Conservation (phyloP, 2,797 vertebrate species). For the Chelidonichthys spinosus region DNA sequence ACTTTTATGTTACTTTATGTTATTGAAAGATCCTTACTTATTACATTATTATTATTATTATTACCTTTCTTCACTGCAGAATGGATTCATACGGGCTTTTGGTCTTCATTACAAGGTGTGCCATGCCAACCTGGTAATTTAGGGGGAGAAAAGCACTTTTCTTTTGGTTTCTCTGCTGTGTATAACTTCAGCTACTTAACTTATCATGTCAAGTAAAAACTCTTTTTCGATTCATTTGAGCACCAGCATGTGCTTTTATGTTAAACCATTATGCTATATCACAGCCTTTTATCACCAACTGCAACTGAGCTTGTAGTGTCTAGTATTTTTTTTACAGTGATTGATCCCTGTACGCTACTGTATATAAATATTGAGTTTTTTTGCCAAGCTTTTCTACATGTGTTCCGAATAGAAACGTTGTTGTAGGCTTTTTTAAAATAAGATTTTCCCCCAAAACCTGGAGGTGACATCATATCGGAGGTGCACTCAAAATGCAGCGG, state of each 20-base stretch:
- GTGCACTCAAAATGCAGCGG: conserved; percentile 3
- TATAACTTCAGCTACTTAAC: background rate
- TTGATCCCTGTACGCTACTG: conserved; percentile 8
- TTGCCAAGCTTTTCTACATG: conserved; percentile 46
- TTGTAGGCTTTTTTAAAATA: conserved; percentile 19
- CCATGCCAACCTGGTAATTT: background rate
- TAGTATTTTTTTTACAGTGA: background rate
- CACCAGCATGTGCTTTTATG: conserved; percentile 11
- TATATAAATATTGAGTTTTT: conserved; percentile 30
- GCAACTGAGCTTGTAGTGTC: conserved; percentile 15
- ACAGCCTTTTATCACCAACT: conserved; percentile 19
- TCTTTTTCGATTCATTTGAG: conserved; percentile 17
- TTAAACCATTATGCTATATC: conserved; percentile 21
- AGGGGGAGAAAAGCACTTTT: too few relatives aligned
- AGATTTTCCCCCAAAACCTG: conserved; percentile 15
- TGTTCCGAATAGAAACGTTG: conserved; percentile 56
- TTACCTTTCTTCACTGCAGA: background rate
- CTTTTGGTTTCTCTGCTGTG: too few relatives aligned
- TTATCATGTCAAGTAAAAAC: conserved; percentile 24
- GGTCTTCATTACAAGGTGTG: background rate
- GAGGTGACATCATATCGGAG: conserved; percentile 45
- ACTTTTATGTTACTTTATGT: background rate
- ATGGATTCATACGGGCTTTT: background rate
- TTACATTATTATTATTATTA: too few relatives aligned
- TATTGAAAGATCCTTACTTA: background rate